Percentiles rank a stretch among this genome's conserved stretches.
Evolutionary conservation across 2,113 vertebrate genomes (phyloP).

Genomic region (Thamnaconus septentrionalis): DNA sequence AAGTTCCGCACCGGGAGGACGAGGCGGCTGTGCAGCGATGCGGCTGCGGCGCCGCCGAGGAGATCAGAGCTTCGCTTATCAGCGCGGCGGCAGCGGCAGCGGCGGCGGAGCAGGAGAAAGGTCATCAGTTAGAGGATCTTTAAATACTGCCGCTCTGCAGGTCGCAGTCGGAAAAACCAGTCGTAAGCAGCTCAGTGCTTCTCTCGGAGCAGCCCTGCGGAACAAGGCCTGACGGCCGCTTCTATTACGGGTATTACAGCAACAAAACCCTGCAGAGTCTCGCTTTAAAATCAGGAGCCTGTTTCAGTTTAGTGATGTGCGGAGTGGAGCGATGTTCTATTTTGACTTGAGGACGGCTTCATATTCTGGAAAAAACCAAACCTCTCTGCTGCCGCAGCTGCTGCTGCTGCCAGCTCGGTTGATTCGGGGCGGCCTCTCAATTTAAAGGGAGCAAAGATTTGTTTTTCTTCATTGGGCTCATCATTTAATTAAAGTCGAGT

Average conservation of each 20-base stretch:
- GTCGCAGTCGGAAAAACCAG: constrained; percentile 20
- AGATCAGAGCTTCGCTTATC: constrained; percentile 67
- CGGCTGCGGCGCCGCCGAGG: constrained; percentile 23
- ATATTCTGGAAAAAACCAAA: constrained; percentile 24
- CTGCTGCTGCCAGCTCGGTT: constrained; percentile 33
- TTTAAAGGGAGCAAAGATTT: constrained; percentile 26
- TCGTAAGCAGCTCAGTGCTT: too few species aligned
- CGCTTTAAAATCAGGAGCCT: constrained; percentile 44
- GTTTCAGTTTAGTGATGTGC: constrained; percentile 27
- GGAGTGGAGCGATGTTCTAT: constrained; percentile 40
- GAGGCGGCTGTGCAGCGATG: constrained; percentile 38
- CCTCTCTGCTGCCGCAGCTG: too few species aligned
- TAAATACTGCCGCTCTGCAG: constrained; percentile 59
- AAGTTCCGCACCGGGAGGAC: constrained; percentile 41
- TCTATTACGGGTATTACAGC: neutral
- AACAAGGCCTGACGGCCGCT: too few species aligned
- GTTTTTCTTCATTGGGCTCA: constrained; percentile 14
- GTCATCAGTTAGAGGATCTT: constrained; percentile 69
- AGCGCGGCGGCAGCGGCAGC: constrained; percentile 69
- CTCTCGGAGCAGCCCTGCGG: too few species aligned
- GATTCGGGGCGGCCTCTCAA: constrained; percentile 29
- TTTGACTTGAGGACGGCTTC: constrained; percentile 31
- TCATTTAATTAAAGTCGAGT: constrained; percentile 1
- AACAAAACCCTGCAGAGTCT: constrained; percentile 36
- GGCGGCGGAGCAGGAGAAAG: constrained; percentile 58